These are phyloP conservation scores for Meteorus colon DNA, from an alignment of 2,888 invertebrate species.

Conservation along the genomic window DNA sequence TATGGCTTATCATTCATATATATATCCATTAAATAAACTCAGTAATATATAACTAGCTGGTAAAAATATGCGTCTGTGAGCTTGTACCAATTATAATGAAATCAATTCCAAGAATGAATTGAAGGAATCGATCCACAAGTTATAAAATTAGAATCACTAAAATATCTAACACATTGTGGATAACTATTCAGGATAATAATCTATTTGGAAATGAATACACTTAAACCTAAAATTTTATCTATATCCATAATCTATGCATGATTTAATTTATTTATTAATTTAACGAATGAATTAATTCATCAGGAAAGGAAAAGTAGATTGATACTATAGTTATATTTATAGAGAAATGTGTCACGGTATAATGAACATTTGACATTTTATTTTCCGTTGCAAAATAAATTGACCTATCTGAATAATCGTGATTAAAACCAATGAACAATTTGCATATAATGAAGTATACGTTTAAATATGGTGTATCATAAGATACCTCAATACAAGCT, in stretches of 20 bases:
- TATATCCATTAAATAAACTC: no score
- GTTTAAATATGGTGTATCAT: not conserved
- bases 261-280: no score
- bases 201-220: not conserved
- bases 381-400: not conserved
- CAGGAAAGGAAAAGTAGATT: not conserved
- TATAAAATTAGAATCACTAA: constrained; percentile 59
- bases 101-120: constrained; percentile 40
- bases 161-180: not conserved
- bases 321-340: not conserved
- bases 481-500: not conserved
- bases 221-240: not conserved
- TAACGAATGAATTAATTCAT: constrained; percentile 1
- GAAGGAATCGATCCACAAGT: constrained; percentile 54
- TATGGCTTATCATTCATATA: no score
- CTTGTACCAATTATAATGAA: not conserved
- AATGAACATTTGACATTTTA: not conserved
- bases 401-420: constrained; percentile 13
- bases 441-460: not conserved
- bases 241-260: not conserved
- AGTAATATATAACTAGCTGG: not conserved
- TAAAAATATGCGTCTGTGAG: not conserved
- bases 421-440: constrained; percentile 12
- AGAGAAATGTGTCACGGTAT: not conserved
- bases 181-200: not conserved